Evolutionary conservation across 2,113 vertebrate species (phyloP).

Genomic region (Gasterosteus aculeatus): DNA sequence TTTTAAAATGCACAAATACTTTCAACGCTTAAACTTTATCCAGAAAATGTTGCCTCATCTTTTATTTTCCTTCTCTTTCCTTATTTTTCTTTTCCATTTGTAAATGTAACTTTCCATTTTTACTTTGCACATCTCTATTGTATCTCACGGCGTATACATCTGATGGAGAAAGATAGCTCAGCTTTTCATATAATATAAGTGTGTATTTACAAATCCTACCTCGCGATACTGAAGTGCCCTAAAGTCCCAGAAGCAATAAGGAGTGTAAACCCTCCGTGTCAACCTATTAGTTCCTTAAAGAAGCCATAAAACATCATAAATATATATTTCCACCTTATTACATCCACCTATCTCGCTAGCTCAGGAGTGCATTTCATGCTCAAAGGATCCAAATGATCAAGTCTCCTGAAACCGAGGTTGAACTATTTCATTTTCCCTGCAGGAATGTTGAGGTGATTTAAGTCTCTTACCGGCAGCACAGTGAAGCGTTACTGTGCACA

Average conservation of each 20-base stretch:
- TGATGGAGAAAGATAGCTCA: not conserved
- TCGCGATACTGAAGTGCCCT: not conserved
- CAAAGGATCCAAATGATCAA: conserved; percentile 7
- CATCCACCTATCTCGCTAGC: not conserved
- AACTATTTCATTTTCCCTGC: not conserved
- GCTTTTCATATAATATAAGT: not conserved
- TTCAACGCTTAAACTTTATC: not conserved
- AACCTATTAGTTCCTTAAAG: not conserved
- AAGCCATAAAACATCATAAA: not conserved
- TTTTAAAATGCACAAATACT: too few species aligned
- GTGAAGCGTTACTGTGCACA: conserved; percentile 21
- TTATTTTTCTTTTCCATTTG: not conserved
- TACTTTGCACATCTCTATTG: not conserved
- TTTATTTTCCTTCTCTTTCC: not conserved
- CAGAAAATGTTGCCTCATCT: not conserved
- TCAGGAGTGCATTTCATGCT: not conserved
- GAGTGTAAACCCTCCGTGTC: not conserved
- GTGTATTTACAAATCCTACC: not conserved
- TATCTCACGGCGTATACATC: not conserved
- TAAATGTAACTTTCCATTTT: not conserved
- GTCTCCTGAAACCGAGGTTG: not conserved
- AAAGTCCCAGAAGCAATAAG: not conserved
- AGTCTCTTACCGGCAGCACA: not conserved
- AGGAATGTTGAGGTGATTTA: not conserved
- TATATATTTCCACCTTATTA: not conserved